Evolutionary conservation across 2,888 invertebrate genomes (phyloP).

Genomic region (Ariolimax columbianus): DNA sequence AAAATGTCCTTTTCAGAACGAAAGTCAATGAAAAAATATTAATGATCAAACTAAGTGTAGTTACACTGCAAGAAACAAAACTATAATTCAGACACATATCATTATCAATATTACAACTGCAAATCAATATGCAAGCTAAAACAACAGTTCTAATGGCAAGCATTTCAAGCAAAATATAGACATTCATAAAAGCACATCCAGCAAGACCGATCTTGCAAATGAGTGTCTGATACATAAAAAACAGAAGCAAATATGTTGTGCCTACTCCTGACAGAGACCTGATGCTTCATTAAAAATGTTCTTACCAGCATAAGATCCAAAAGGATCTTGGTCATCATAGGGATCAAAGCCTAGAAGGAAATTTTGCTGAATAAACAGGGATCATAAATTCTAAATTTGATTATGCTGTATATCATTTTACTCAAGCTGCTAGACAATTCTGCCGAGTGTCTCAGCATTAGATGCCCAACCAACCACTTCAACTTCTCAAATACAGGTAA

Average conservation of each 20-base stretch:
- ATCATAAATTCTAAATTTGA: constrained; percentile 35
- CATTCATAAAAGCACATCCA: neutral
- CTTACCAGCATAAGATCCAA: constrained; percentile 53
- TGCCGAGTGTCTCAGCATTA: neutral
- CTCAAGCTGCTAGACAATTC: neutral
- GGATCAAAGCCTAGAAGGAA: constrained; percentile 46
- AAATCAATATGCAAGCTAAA: neutral
- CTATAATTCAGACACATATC: neutral
- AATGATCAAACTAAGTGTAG: too few species aligned
- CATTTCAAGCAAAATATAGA: neutral
- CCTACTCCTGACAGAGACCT: neutral
- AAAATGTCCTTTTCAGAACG: too few species aligned
- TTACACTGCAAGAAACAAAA: too few species aligned
- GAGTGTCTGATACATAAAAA: neutral
- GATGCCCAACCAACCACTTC: neutral
- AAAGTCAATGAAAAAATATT: too few species aligned
- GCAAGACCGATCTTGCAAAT: neutral
- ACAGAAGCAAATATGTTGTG: neutral
- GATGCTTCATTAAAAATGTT: constrained; percentile 1
- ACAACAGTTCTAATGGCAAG: neutral
- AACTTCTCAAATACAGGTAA: neutral
- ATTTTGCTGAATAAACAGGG: constrained; percentile 22
- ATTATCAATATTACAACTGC: neutral
- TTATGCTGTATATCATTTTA: neutral
- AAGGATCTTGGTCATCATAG: constrained; percentile 51